A percentile compares a stretch with the other conserved stretches of the same genome.
These are phyloP conservation scores for Ephialtes manifestator DNA, from an alignment of 2,888 invertebrate species.

Conservation along the genomic window DNA sequence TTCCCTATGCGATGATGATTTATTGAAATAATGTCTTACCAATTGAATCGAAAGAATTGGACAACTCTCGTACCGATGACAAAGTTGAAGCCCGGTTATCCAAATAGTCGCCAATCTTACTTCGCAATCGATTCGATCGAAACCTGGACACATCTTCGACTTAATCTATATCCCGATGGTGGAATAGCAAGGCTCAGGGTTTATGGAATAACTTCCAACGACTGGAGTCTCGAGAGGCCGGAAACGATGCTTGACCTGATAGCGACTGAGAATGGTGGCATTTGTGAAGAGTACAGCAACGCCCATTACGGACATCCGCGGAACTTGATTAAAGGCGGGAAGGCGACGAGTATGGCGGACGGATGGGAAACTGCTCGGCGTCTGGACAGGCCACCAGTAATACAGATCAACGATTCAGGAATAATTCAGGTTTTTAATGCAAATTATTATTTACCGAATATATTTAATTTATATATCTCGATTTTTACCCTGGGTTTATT, in stretches of 20 bases:
- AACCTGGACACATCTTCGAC: slow-evolving; percentile 88
- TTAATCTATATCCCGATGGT: slow-evolving; percentile 90
- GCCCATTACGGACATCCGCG: slow-evolving; percentile 90
- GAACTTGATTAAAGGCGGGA: slow-evolving; percentile 88
- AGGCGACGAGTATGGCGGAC: slow-evolving; percentile 88
- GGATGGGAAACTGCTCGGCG: slow-evolving; percentile 90
- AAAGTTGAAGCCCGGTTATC: slow-evolving; percentile 87
- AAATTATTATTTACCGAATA: neutral
- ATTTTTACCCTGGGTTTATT: neutral
- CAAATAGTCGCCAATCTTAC: slow-evolving; percentile 88
- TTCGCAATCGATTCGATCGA: slow-evolving; percentile 86
- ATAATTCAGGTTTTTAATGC: slow-evolving; percentile 86
- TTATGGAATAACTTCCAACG: slow-evolving; percentile 86
- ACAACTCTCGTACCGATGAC: slow-evolving; percentile 88
- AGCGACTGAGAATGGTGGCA: slow-evolving; percentile 87
- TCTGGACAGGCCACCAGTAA: slow-evolving; percentile 88
- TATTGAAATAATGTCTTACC: neutral
- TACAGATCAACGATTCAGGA: slow-evolving; percentile 87
- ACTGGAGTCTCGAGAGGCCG: slow-evolving; percentile 41
- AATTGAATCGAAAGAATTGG: slow-evolving; percentile 86
- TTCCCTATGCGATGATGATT: neutral
- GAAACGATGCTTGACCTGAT: slow-evolving; percentile 86
- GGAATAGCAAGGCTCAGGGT: slow-evolving; percentile 89
- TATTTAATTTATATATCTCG: slow-evolving; percentile 80
- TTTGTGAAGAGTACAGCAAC: slow-evolving; percentile 88